These are phyloP conservation scores for Hypomecis atomaria DNA, from an alignment of 2,888 invertebrate species.

Conservation along the genomic window DNA sequence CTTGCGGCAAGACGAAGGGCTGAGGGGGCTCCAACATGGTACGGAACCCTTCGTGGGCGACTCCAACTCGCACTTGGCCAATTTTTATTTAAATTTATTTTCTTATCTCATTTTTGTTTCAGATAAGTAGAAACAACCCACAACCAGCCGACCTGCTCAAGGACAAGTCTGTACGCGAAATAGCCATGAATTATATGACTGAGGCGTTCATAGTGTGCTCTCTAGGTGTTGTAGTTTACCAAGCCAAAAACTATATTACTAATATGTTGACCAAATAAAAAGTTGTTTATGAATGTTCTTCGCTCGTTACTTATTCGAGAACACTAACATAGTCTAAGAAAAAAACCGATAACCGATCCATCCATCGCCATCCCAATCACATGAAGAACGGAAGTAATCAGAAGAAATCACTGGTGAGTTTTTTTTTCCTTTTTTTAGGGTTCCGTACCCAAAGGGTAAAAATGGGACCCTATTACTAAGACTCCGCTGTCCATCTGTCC, in stretches of 20 bases:
- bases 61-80: too few relatives aligned
- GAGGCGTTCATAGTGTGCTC: conserved; percentile 62
- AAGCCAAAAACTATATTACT: conserved; percentile 54
- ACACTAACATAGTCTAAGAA: background rate
- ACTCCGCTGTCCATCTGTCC: too few relatives aligned
- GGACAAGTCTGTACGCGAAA: conserved; percentile 60
- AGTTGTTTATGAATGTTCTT: conserved; percentile 27
- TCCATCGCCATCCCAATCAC: too few relatives aligned
- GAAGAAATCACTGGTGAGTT: too few relatives aligned
- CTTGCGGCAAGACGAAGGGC: too few relatives aligned
- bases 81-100: background rate
- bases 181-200: conserved; percentile 56
- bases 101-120: conserved; percentile 40
- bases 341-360: background rate
- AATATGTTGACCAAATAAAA: conserved; percentile 64
- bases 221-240: conserved; percentile 61
- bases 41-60: too few relatives aligned
- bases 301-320: background rate
- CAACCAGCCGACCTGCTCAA: conserved; percentile 79
- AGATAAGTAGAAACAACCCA: conserved; percentile 78
- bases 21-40: too few relatives aligned
- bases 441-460: too few relatives aligned
- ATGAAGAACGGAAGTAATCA: too few relatives aligned
- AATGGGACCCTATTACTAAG: too few relatives aligned
- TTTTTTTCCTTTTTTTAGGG: too few relatives aligned